phyloP scores from a whole-genome alignment of 2,888 invertebrate genomes.

The Ormia ochracea region DNA sequence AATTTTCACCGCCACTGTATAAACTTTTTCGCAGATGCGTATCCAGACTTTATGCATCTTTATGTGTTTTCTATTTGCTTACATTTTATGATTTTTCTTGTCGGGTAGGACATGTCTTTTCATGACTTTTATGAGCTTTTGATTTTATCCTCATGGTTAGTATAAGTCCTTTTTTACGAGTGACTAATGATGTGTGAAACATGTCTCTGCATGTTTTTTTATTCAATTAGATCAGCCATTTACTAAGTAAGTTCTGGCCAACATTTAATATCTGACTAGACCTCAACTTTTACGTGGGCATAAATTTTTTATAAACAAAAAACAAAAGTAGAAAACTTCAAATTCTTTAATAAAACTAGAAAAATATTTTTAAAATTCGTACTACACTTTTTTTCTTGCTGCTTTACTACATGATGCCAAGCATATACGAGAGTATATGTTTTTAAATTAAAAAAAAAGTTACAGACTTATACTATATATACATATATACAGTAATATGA shows the following conservation, averaged over 20 bases:
- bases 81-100: slow-evolving; percentile 24
- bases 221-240: slow-evolving; percentile 60
- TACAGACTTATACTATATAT: no score
- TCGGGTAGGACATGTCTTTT: slow-evolving; percentile 36
- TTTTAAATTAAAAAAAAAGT: no score
- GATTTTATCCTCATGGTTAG: slow-evolving; percentile 56
- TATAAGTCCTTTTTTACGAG: slow-evolving; percentile 58
- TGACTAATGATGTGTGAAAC: slow-evolving; percentile 61
- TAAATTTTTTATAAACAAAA: no score
- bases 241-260: slow-evolving; percentile 28
- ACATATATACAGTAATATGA: no score
- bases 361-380: no score
- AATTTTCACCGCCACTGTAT: slow-evolving; percentile 1
- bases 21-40: slow-evolving; percentile 19
- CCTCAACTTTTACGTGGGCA: no score
- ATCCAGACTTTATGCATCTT: slow-evolving; percentile 43
- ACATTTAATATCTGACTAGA: neutral
- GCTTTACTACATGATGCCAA: no score
- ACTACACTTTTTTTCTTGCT: no score
- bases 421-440: no score
- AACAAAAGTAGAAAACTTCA: no score
- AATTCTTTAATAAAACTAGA: no score
- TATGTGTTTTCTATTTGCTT: slow-evolving; percentile 43
- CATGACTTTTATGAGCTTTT: slow-evolving; percentile 61
- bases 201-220: slow-evolving; percentile 51